Base-by-base conservation (phyloP, 2,888 invertebrate genomes). In the Chloroclystis v-ata region DNA sequence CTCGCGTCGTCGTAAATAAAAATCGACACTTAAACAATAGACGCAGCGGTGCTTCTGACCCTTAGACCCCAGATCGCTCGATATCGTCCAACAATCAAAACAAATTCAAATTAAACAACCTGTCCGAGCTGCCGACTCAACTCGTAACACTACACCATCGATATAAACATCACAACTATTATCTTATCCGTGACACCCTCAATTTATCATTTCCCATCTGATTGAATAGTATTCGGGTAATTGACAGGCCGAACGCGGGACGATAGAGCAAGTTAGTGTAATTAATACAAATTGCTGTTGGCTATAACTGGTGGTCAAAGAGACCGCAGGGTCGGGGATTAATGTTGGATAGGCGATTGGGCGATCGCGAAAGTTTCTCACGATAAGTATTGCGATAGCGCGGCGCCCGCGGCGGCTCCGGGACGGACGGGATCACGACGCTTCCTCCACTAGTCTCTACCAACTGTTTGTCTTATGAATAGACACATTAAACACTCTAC, bases 11-110 rank as follows among this genome's bases (percentile, higher is more conserved):
- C 69, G 70, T 83, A 77, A 83, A 83, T 79, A 78, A 75, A 75
- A 75, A 75, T 82, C 79, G 82, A 83, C 81, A 72, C 68, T 68
- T 69, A 75, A 72, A 83, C 82, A 84, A 83, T 83, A 70, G 73
- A 52, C 54, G 47, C 58, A 41, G 54, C 50, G 62, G 65, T 57
- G 56, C 60, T 64, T 5, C 64, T 69, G 69, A 63, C 67, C 69
- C 67, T 69, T 62, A 54, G 73, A 61, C 61, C 65, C 62, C 52
- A 62, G 65, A 77, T 79, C 68, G 49, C 44, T 32, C 60, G 81
- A 80, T 81, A 78, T 59, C 56, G 54, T 46, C 62, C 54, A 52
- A 52, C 63, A 61, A 72, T 76, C 76, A 74, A 66, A 75, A 74
- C 67, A 69, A 20, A 63, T 65, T 63, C 57, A 55, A 57, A 68